A percentile compares a stretch with the other conserved stretches of the same genome.
phyloP scores from a whole-genome alignment of 2,797 vertebrate species.

The Falco rusticolus region DNA sequence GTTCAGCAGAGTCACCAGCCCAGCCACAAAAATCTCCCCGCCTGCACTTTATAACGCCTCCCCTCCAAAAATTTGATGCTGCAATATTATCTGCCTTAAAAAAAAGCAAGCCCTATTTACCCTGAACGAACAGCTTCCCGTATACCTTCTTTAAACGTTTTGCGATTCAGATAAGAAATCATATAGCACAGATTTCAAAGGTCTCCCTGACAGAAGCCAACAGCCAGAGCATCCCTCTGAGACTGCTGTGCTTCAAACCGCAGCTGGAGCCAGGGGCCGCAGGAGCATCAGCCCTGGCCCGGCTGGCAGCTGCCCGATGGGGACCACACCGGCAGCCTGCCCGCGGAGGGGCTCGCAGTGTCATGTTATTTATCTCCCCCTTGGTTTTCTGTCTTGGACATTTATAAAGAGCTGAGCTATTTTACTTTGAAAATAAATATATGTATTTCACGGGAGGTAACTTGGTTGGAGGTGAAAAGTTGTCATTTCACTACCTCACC shows the following conservation, averaged over 20 bases:
- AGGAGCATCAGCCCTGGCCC: neutral
- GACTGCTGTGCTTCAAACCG: neutral
- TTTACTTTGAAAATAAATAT: neutral
- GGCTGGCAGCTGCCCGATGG: neutral
- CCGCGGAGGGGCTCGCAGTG: neutral
- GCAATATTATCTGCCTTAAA: neutral
- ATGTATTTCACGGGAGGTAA: neutral
- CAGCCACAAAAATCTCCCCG: neutral
- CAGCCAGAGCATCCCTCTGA: conserved; percentile 42
- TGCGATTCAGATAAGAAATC: conserved; percentile 39
- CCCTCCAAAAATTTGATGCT: neutral
- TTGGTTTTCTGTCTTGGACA: neutral
- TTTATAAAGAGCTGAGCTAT: neutral
- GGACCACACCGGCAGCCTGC: neutral
- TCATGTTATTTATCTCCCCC: neutral
- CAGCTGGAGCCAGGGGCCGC: conserved; percentile 27
- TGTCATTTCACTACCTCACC: neutral
- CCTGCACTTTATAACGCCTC: neutral
- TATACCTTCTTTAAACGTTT: neutral
- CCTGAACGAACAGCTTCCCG: neutral
- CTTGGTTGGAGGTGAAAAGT: neutral
- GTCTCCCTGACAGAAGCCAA: conserved; percentile 37
- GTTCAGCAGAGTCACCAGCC: neutral
- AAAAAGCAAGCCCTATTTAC: neutral
- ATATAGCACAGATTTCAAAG: neutral